phyloP scores from a whole-genome alignment of 2,113 vertebrate genomes.

The Tachysurus fulvidraco region DNA sequence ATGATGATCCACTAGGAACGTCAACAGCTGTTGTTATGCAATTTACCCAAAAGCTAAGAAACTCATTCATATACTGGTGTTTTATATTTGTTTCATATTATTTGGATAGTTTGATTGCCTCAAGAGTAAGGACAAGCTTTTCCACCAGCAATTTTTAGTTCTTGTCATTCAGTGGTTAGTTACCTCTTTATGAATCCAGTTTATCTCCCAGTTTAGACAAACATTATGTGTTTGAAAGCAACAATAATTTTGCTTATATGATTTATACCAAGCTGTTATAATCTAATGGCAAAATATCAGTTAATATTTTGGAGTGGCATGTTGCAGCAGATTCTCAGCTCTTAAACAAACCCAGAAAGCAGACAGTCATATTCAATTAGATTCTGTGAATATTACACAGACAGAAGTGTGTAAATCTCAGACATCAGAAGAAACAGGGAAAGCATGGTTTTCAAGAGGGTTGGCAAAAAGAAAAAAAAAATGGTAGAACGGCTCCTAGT shows the following conservation, averaged over 20 bases:
- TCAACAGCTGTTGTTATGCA: background rate
- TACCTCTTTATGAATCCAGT: background rate
- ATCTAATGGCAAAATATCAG: conserved; percentile 1
- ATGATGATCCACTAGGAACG: background rate
- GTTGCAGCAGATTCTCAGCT: conserved; percentile 45
- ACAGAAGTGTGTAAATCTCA: conserved; percentile 38
- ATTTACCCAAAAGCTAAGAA: conserved; percentile 5
- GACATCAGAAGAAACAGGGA: conserved; percentile 18
- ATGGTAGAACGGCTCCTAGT: conserved; percentile 1
- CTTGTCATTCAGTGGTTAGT: background rate
- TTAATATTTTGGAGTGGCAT: conserved; percentile 14
- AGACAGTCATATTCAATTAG: conserved; percentile 49
- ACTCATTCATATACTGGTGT: background rate
- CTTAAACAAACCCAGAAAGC: conserved; percentile 33
- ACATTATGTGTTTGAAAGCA: conserved; percentile 11
- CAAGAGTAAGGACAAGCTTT: background rate
- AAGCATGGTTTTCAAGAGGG: conserved; percentile 18
- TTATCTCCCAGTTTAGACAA: background rate
- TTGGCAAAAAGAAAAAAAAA: conserved; percentile 11
- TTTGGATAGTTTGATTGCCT: background rate
- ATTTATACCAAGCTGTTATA: conserved; percentile 15
- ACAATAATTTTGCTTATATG: background rate
- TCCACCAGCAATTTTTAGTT: too few relatives aligned
- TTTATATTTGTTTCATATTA: background rate
- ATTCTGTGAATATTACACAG: conserved; percentile 49